These are phyloP conservation scores for Temnopleurus reevesii DNA, from an alignment of 53 echinoderm and acorn worm genomes.

Conservation along the genomic window DNA sequence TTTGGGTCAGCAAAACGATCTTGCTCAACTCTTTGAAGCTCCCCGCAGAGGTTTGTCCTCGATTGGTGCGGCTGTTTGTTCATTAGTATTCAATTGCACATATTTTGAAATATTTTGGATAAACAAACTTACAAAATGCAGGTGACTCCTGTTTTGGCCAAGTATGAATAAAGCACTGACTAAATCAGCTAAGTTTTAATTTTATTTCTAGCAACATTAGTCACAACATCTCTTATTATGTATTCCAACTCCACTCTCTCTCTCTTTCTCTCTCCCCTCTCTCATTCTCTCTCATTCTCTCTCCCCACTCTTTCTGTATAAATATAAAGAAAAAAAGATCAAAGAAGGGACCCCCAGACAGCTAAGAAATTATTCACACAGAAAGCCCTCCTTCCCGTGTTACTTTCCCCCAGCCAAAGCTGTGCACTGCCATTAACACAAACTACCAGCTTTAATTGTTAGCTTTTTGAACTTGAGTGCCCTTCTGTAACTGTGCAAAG, in stretches of 20 bases:
- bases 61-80: too few relatives aligned
- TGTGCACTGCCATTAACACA: neutral
- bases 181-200: too few relatives aligned
- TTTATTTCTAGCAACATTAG: too few relatives aligned
- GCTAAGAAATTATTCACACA: neutral
- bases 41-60: too few relatives aligned
- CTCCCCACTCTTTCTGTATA: neutral
- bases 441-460: constrained; percentile 22
- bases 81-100: too few relatives aligned
- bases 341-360: neutral
- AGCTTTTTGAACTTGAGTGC: constrained; percentile 53
- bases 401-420: neutral
- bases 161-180: too few relatives aligned
- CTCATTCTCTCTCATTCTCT: neutral
- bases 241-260: neutral
- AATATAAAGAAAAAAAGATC: neutral
- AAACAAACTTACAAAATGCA: too few relatives aligned
- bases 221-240: too few relatives aligned
- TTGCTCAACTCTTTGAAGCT: too few relatives aligned
- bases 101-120: too few relatives aligned
- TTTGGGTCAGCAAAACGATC: too few relatives aligned
- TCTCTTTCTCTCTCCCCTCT: neutral
- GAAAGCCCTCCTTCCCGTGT: neutral
- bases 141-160: too few relatives aligned
- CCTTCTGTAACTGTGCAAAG: constrained; percentile 24